Conservation (phyloP, 2,888 invertebrate species). For the Orchesellides sinensis region DNA sequence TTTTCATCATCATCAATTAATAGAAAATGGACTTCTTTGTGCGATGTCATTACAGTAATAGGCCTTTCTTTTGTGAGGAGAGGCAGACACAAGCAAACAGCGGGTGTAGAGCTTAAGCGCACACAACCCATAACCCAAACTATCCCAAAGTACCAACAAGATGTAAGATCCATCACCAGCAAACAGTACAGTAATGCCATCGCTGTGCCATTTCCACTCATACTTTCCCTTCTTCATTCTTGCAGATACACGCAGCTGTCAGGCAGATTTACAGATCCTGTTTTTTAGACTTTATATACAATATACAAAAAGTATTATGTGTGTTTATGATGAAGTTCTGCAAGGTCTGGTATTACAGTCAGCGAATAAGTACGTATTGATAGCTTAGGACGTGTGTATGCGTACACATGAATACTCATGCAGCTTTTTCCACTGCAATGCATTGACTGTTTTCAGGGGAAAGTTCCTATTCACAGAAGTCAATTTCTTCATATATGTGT, state of each 20-base stretch:
- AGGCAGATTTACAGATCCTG: slow-evolving; percentile 28
- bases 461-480: slow-evolving; percentile 17
- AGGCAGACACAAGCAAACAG: not conserved
- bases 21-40: slow-evolving; percentile 61
- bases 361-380: no score
- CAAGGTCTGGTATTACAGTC: not conserved
- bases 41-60: slow-evolving; percentile 61
- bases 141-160: slow-evolving; percentile 9
- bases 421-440: slow-evolving; percentile 47
- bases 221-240: slow-evolving; percentile 10
- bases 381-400: no score
- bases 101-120: not conserved
- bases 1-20: slow-evolving; percentile 66
- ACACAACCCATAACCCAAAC: not conserved
- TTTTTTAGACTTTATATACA: slow-evolving; percentile 9
- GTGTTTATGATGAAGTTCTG: slow-evolving; percentile 11
- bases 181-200: no score
- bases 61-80: slow-evolving; percentile 30
- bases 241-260: slow-evolving; percentile 32
- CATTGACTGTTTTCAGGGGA: slow-evolving; percentile 33
- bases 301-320: not conserved
- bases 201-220: slow-evolving; percentile 33
- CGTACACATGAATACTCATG: not conserved
- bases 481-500: not conserved
- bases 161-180: slow-evolving; percentile 26